phyloP scores from a whole-genome alignment of 2,888 invertebrate species.

The Stictocephala bisonia region DNA sequence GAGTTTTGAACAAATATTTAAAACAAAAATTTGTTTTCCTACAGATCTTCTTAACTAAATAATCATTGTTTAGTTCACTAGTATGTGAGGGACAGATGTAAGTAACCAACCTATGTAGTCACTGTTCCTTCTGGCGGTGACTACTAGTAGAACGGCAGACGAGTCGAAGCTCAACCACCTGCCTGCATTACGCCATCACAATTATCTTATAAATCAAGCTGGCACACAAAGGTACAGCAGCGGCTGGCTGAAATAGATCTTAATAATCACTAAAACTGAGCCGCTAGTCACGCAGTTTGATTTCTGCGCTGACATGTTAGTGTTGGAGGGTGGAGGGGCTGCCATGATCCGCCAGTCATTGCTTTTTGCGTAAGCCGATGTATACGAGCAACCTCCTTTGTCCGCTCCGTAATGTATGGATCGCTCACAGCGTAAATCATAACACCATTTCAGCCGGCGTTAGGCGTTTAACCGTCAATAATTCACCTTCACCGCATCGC shows the following conservation, averaged over 20 bases:
- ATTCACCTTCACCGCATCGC: constrained; percentile 5
- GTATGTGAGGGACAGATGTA: too few relatives aligned
- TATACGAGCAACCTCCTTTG: constrained; percentile 11
- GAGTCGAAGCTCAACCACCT: too few relatives aligned
- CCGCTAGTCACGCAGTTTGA: too few relatives aligned
- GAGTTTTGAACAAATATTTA: too few relatives aligned
- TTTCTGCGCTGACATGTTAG: too few relatives aligned
- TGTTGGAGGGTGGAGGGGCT: neutral
- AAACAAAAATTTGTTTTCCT: too few relatives aligned
- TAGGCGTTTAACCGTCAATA: constrained; percentile 7
- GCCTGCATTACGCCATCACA: too few relatives aligned
- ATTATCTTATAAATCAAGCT: neutral
- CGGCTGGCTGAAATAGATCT: neutral
- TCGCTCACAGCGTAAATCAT: constrained; percentile 26
- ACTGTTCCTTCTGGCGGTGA: too few relatives aligned
- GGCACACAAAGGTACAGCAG: neutral
- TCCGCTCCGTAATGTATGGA: neutral
- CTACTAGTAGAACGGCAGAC: too few relatives aligned
- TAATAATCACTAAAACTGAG: neutral
- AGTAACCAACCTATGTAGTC: too few relatives aligned
- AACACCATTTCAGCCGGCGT: constrained; percentile 8
- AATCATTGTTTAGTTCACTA: too few relatives aligned
- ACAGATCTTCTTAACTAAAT: too few relatives aligned
- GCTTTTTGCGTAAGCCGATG: neutral
- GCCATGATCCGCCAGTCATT: constrained; percentile 11